Base-by-base conservation (phyloP, 2,113 vertebrate species). In the Lamprotornis superbus region DNA sequence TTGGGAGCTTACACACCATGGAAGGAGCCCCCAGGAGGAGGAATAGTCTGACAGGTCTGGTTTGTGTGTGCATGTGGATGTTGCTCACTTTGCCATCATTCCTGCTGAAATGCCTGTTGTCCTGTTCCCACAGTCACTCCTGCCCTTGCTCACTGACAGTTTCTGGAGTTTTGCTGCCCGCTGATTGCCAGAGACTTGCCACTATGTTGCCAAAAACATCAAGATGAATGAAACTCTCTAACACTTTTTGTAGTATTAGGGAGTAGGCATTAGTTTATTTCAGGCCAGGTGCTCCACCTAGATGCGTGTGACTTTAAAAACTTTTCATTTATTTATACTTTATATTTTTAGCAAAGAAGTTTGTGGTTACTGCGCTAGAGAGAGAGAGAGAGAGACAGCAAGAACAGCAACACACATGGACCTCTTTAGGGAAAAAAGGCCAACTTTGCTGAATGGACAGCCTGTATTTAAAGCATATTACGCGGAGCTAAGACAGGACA, bases 211-310 rank as follows among this genome's bases (percentile, higher is more conserved):
- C 19, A 74, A 64, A 74, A 74, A 11, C 0, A 0, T 73, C 39
- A 31, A 28, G 23, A 15, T 39, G 9, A 64, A 74, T 28, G 28
- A 55, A 64, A 64, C 23, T 46, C 8, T 53, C 57, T 55, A 46
- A 28, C 18, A 15, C 23, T 39, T 55, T 64, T 33, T n/a, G 28
- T 55, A 39, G 15, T 27, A 28, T 55, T 64, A 74, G 15, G n/a
- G 10, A 84, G 23, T 15, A 74, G 50, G 12, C 15, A n/a, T 73
- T 39, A 7, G 7, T 55, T 74, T 47, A 28, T 56, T 56, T 17
- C 28, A 74, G 59, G 11, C 11, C 0, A 0, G 11, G 7, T 55
- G 22, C 33, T 63, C 33, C 18, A 55, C 39, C 9, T 15, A 55
- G n/a, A 46, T 46, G 40, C 28, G 63, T 15, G 7, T 0, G 0